Evolutionary conservation across 2,113 vertebrate species (phyloP).

Genomic region (Daphoenositta chrysoptera): DNA sequence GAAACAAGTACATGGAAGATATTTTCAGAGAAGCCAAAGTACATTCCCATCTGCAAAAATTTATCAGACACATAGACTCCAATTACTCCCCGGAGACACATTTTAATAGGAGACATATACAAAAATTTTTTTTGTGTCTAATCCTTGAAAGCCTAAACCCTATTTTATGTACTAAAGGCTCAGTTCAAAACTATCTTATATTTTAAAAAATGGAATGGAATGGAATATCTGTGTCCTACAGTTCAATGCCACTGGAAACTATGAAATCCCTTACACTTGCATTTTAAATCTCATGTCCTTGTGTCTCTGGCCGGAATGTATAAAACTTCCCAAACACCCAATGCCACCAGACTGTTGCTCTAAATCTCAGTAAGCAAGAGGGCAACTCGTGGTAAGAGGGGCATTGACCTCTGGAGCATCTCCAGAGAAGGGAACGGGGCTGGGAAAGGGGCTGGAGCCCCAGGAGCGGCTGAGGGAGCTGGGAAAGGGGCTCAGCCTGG

Average conservation of each 20-base stretch:
- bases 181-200: neutral
- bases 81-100: neutral
- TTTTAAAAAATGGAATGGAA: neutral
- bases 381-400: neutral
- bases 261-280: accelerated
- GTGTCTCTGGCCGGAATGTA: neutral
- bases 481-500: neutral
- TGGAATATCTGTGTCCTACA: neutral
- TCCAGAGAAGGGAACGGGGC: accelerated
- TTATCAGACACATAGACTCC: neutral
- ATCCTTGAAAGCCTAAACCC: neutral
- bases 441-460: neutral
- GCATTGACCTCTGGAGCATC: accelerated
- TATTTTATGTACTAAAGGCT: neutral
- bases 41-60: neutral
- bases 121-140: neutral
- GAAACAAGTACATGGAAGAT: neutral
- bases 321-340: neutral
- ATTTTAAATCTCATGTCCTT: neutral
- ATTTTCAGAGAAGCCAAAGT: neutral
- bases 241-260: neutral
- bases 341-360: neutral
- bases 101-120: neutral
- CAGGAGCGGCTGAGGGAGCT: neutral
- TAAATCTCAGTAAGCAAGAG: neutral